Conservation (phyloP, 92 coral and sea anemone genomes). For the Siderastrea radians region DNA sequence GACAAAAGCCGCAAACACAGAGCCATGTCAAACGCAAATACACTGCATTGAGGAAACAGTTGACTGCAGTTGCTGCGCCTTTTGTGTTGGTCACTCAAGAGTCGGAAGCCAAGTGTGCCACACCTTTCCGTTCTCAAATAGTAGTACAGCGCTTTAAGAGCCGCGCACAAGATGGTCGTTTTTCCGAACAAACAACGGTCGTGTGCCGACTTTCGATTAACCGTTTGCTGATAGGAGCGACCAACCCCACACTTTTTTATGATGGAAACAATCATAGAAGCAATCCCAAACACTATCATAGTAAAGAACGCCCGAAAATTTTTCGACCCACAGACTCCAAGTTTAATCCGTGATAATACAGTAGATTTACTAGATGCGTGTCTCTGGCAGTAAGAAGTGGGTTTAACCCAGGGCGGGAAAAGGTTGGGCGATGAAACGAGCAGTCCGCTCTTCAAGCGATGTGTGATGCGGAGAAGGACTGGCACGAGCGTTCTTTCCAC, state of each 20-base stretch:
- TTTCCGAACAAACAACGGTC: conserved; percentile 30
- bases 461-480: too few relatives aligned
- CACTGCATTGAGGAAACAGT: conserved; percentile 17
- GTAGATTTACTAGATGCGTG: too few relatives aligned
- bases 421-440: too few relatives aligned
- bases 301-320: too few relatives aligned
- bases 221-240: not conserved
- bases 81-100: conserved; percentile 19
- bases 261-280: too few relatives aligned
- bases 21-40: conserved; percentile 8
- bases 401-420: too few relatives aligned
- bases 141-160: conserved; percentile 9
- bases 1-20: conserved; percentile 48
- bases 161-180: conserved; percentile 4
- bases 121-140: conserved; percentile 21
- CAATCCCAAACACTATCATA: too few relatives aligned
- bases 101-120: conserved; percentile 23
- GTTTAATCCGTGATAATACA: too few relatives aligned
- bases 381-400: too few relatives aligned
- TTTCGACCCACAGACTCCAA: too few relatives aligned
- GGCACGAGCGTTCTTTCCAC: too few relatives aligned
- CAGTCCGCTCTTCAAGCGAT: too few relatives aligned
- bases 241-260: not conserved
- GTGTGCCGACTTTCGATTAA: conserved; percentile 7
- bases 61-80: conserved; percentile 13